Percentiles rank a stretch among this genome's conserved stretches.
These are phyloP conservation scores for Dioctria linearis DNA, from an alignment of 2,888 invertebrate species.

Conservation along the genomic window DNA sequence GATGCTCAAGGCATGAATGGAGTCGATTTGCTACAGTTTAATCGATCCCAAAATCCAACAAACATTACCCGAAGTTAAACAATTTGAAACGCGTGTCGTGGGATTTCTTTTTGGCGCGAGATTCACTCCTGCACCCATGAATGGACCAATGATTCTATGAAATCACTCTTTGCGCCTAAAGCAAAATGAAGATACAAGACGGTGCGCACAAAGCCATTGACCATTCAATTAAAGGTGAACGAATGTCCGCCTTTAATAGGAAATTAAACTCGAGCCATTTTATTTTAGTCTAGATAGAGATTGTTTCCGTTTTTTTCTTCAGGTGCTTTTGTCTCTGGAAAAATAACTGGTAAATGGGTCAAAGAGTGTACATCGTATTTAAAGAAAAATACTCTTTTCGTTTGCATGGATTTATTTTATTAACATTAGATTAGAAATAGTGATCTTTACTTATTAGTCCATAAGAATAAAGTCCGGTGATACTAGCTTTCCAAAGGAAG, in stretches of 20 bases:
- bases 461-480: no score
- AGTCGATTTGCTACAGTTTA: conserved; percentile 36
- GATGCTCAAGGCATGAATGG: conserved; percentile 37
- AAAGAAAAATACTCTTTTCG: no score
- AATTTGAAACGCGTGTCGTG: conserved; percentile 29
- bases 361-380: no score
- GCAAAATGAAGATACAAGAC: conserved; percentile 7
- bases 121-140: conserved; percentile 12
- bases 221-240: conserved; percentile 50
- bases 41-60: conserved; percentile 47
- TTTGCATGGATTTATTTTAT: no score
- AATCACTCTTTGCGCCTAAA: neutral
- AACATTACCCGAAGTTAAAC: conserved; percentile 38
- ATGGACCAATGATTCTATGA: conserved; percentile 40
- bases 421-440: no score
- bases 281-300: neutral
- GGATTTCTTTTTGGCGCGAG: conserved; percentile 42
- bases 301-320: neutral
- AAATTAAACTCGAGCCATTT: neutral
- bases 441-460: no score
- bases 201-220: conserved; percentile 33
- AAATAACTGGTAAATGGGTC: no score
- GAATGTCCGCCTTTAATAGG: conserved; percentile 20
- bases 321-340: no score
- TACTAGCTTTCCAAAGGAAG: no score